A percentile compares a stretch with the other conserved stretches of the same genome.
These are phyloP conservation scores for Coregonus suidteri DNA, from an alignment of 2,797 vertebrate species.

Conservation along the genomic window DNA sequence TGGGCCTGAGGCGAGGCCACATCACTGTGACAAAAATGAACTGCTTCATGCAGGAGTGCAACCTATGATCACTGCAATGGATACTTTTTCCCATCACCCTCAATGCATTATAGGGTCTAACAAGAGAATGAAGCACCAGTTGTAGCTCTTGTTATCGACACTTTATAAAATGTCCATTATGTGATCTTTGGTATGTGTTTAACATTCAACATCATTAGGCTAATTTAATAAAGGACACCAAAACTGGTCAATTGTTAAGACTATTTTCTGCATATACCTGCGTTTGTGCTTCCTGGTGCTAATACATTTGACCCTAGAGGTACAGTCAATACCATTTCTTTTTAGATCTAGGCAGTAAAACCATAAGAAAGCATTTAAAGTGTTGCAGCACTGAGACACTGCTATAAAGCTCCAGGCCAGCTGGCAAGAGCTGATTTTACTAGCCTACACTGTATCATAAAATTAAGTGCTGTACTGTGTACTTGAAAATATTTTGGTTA, in stretches of 20 bases:
- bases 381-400: conserved; percentile 52
- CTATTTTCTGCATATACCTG: background rate
- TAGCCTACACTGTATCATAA: conserved; percentile 55
- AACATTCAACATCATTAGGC: background rate
- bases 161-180: background rate
- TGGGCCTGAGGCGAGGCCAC: background rate
- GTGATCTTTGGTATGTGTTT: background rate
- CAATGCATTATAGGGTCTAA: background rate
- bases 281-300: conserved; percentile 31
- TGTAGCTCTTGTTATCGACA: background rate
- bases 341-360: conserved; percentile 57
- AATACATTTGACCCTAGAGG: conserved; percentile 51
- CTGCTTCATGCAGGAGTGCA: too few species aligned
- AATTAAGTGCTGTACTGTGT: conserved; percentile 62
- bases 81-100: too few species aligned
- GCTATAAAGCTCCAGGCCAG: conserved; percentile 60
- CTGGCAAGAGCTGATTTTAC: conserved; percentile 62
- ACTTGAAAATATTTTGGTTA: conserved; percentile 62
- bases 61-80: too few species aligned
- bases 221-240: background rate
- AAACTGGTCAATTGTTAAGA: background rate
- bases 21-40: background rate
- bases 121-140: background rate
- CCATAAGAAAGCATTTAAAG: conserved; percentile 61
- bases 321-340: conserved; percentile 47